These are phyloP conservation scores for Myopa tessellatipennis DNA, from an alignment of 2,888 invertebrate genomes.

Conservation along the genomic window DNA sequence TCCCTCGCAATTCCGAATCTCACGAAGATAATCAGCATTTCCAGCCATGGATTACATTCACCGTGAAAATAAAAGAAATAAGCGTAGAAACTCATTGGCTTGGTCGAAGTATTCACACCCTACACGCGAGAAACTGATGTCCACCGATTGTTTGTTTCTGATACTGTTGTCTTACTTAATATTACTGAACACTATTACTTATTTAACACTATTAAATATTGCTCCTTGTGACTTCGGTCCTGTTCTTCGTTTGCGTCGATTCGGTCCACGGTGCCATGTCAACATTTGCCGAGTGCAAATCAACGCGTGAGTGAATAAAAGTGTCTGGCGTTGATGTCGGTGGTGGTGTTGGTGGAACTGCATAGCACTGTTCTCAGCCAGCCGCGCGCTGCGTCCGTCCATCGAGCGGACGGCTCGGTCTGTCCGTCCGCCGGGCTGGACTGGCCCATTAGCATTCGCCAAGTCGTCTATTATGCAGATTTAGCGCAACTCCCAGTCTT, in stretches of 20 bases:
- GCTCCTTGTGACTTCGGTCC: neutral
- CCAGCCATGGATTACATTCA: too few species aligned
- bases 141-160: too few species aligned
- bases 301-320: slow-evolving; percentile 19
- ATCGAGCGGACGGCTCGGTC: slow-evolving; percentile 15
- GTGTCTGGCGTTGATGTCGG: slow-evolving; percentile 10
- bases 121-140: too few species aligned
- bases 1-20: too few species aligned
- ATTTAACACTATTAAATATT: neutral
- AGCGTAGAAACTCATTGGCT: too few species aligned
- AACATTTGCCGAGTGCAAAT: slow-evolving; percentile 2
- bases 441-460: slow-evolving; percentile 28
- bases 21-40: too few species aligned
- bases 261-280: slow-evolving; percentile 3
- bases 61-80: too few species aligned
- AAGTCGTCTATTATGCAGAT: slow-evolving; percentile 34
- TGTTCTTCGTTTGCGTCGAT: slow-evolving; percentile 11
- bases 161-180: too few species aligned
- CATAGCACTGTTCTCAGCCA: slow-evolving; percentile 6
- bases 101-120: too few species aligned
- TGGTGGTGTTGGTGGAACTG: neutral
- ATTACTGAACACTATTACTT: neutral
- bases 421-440: neutral
- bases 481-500: slow-evolving; percentile 26
- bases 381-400: slow-evolving; percentile 13